These are phyloP conservation scores for Mesembrinibis cayennensis DNA, from an alignment of 2,113 vertebrate species.

Conservation along the genomic window DNA sequence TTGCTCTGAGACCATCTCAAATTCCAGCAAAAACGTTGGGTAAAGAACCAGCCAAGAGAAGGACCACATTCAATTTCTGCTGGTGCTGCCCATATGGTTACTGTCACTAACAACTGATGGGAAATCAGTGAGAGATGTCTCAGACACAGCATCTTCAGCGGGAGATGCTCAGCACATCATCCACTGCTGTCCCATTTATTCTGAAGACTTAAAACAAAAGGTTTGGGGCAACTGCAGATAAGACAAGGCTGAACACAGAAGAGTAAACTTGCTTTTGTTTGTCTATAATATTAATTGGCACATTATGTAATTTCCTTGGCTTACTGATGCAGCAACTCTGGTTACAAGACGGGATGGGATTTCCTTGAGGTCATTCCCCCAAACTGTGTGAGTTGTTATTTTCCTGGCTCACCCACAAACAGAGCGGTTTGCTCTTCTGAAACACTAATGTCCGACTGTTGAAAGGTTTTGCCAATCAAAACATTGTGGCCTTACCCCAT, in stretches of 20 bases:
- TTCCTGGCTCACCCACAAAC: slow-evolving; percentile 68
- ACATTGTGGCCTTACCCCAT: slow-evolving; percentile 36
- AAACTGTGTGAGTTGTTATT: slow-evolving; percentile 46
- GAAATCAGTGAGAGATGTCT: neutral
- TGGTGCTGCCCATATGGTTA: neutral
- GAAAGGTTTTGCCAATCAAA: slow-evolving; percentile 59
- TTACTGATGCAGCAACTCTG: slow-evolving; percentile 38
- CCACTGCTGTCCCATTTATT: neutral
- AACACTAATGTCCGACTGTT: slow-evolving; percentile 51
- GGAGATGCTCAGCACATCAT: neutral
- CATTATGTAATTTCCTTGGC: slow-evolving; percentile 51
- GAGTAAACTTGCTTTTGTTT: slow-evolving; percentile 14
- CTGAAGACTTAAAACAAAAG: neutral
- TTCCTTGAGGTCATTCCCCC: slow-evolving; percentile 64
- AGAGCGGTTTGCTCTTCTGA: slow-evolving; percentile 59
- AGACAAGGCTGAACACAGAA: neutral
- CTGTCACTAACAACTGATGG: neutral
- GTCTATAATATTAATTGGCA: neutral
- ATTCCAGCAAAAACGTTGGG: neutral
- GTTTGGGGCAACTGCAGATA: neutral
- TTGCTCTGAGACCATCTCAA: neutral
- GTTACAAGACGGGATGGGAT: slow-evolving; percentile 53
- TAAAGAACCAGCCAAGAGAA: neutral
- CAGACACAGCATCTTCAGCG: neutral
- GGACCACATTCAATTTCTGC: neutral